phyloP scores from a whole-genome alignment of 2,113 vertebrate genomes.

The Entomyzon cyanotis region DNA sequence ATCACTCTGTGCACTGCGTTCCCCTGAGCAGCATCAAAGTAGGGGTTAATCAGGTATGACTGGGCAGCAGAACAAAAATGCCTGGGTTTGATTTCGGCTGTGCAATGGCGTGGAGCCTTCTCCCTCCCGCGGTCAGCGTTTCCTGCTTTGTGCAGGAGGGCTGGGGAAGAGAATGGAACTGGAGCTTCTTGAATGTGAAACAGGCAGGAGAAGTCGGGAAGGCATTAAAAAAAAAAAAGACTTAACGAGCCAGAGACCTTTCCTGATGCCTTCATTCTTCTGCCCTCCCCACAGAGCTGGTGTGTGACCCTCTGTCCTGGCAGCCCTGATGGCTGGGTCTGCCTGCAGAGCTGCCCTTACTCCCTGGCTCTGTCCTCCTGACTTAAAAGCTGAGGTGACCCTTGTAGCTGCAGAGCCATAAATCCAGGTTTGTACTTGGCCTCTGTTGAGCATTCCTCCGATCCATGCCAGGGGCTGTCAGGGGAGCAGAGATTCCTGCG shows the following conservation, averaged over 20 bases:
- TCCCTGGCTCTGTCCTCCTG: neutral
- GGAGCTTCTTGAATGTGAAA: neutral
- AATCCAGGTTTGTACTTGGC: constrained; percentile 4
- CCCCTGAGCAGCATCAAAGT: constrained; percentile 40
- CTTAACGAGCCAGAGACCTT: neutral
- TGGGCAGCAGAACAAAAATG: constrained; percentile 6
- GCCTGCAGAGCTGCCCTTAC: neutral
- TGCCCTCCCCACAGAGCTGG: neutral
- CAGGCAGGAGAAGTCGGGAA: neutral
- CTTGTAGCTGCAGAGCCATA: neutral
- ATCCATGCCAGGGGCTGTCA: neutral
- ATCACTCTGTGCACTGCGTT: neutral
- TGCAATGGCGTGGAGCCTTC: neutral
- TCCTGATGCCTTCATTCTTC: neutral
- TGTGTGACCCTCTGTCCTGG: neutral
- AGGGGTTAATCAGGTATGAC: constrained; percentile 47
- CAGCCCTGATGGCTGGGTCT: neutral
- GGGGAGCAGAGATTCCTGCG: neutral
- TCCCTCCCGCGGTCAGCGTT: neutral
- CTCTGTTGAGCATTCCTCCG: neutral
- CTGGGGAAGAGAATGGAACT: neutral
- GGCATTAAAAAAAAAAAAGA: neutral
- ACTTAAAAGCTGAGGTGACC: neutral
- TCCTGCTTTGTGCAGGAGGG: neutral
- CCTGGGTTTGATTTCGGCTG: neutral